A percentile compares a stretch with the other conserved stretches of the same genome.
Conservation (phyloP, 2,113 vertebrate genomes). For the Lonchura striata region DNA sequence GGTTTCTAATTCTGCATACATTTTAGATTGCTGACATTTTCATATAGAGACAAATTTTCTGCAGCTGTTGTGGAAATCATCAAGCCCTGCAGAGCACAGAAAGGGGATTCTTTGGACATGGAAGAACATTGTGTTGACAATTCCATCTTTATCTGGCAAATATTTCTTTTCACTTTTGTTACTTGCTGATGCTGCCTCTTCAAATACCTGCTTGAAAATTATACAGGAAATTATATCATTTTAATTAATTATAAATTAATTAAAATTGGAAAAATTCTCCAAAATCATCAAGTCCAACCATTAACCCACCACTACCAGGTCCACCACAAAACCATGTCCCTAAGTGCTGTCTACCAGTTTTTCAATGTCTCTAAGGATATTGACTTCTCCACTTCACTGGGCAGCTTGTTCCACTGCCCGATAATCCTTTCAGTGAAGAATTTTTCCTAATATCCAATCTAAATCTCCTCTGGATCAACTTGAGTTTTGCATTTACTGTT, state of each 20-base stretch:
- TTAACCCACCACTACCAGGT: not conserved
- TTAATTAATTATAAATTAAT: not conserved
- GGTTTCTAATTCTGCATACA: conserved; percentile 4
- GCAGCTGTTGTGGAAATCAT: not conserved
- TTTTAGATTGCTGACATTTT: conserved; percentile 26
- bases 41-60: not conserved
- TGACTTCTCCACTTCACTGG: not conserved
- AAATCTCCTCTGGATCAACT: not conserved
- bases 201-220: not conserved
- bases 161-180: not conserved
- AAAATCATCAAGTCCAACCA: too few relatives aligned
- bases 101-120: not conserved
- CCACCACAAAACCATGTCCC: not conserved
- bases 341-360: too few relatives aligned
- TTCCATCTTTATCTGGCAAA: not conserved
- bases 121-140: not conserved
- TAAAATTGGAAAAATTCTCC: not conserved
- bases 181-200: not conserved
- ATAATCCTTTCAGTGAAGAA: not conserved
- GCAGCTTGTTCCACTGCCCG: not conserved
- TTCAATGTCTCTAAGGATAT: not conserved
- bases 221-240: too few relatives aligned
- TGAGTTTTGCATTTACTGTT: rapidly evolving
- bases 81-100: rapidly evolving
- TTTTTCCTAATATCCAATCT: not conserved